These are phyloP conservation scores for Apis florea DNA, from an alignment of 1,140 invertebrate genomes.

Conservation along the genomic window DNA sequence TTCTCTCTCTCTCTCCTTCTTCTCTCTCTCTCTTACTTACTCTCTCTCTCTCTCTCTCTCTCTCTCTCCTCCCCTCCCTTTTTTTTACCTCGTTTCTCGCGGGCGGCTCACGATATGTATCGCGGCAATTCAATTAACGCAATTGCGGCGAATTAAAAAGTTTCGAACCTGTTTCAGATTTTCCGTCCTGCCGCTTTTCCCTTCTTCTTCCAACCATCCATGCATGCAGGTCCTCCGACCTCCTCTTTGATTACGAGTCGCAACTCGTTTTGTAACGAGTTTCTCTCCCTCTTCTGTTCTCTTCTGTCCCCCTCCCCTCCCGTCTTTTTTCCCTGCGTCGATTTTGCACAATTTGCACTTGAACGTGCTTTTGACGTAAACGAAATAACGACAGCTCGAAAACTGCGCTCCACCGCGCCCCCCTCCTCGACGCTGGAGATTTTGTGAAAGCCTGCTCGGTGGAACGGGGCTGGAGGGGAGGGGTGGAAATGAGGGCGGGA, in stretches of 20 bases:
- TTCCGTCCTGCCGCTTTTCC: not conserved
- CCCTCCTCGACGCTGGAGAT: not conserved
- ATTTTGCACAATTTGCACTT: constrained; percentile 17
- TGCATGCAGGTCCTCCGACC: not conserved
- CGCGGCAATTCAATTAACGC: constrained; percentile 34
- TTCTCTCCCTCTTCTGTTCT: not conserved
- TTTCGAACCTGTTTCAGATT: constrained; percentile 23
- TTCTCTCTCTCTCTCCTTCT: not conserved
- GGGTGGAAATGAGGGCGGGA: too few species aligned
- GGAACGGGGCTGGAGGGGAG: not conserved
- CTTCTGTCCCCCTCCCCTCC: too few species aligned
- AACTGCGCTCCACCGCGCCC: not conserved
- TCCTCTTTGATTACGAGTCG: constrained; percentile 13
- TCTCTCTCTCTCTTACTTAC: not conserved
- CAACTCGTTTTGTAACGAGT: constrained; percentile 14
- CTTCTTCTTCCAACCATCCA: not conserved
- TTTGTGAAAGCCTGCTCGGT: not conserved
- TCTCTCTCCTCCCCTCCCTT: not conserved
- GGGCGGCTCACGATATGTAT: constrained; percentile 4
- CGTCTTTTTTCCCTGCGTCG: not conserved
- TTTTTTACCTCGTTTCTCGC: not conserved
- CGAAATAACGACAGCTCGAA: constrained; percentile 19
- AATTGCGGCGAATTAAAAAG: constrained; percentile 34
- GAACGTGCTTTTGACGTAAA: constrained; percentile 26
- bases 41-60: not conserved